phyloP scores from a whole-genome alignment of 2,888 invertebrate species.

The Cephus pygmeus region DNA sequence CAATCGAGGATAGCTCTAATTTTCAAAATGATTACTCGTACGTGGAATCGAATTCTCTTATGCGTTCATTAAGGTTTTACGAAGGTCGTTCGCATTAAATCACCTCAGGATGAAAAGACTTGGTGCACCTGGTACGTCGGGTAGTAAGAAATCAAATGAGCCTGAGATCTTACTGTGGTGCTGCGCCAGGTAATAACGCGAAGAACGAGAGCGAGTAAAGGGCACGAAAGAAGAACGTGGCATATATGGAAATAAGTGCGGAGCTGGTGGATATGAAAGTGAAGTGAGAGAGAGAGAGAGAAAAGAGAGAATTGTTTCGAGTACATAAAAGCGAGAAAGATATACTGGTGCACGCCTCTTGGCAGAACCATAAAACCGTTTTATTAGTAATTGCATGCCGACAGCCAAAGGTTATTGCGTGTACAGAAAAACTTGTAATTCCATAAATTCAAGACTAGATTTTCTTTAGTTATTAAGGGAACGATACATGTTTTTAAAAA shows the following conservation, averaged over 20 bases:
- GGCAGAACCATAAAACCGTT: neutral
- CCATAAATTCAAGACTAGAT: neutral
- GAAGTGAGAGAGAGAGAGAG: neutral
- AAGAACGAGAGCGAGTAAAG: constrained; percentile 22
- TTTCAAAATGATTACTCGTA: constrained; percentile 26
- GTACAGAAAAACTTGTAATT: neutral
- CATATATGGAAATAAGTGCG: neutral
- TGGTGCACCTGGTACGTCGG: constrained; percentile 15
- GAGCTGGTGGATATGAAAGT: neutral
- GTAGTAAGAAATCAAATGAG: neutral
- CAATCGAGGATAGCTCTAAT: constrained; percentile 24
- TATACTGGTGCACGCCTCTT: neutral
- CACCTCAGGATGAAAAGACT: constrained; percentile 27
- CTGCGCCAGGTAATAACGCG: constrained; percentile 15
- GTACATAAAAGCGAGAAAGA: neutral
- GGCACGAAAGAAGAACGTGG: constrained; percentile 20
- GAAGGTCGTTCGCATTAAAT: constrained; percentile 28
- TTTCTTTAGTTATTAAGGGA: neutral
- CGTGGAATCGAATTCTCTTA: constrained; percentile 25
- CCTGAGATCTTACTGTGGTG: neutral
- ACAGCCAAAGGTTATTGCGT: neutral
- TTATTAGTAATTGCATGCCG: neutral
- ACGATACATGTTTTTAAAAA: neutral
- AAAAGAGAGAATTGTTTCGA: neutral
- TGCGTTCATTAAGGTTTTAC: constrained; percentile 33